Base-by-base conservation (phyloP, 2,113 vertebrate species). In the Arvicanthis niloticus region DNA sequence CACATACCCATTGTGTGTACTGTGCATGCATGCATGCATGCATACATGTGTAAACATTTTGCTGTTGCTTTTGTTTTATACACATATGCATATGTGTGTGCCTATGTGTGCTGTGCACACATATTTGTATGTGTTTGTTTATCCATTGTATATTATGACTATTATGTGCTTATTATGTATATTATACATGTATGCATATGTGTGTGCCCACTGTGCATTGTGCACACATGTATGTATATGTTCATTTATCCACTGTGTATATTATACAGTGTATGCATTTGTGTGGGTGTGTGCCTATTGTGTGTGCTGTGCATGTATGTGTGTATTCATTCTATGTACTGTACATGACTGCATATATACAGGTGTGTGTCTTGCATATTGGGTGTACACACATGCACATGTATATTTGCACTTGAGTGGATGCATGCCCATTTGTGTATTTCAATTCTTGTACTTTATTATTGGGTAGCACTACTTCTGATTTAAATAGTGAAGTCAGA, bases 41-140 rank as follows among this genome's bases (percentile, higher is more conserved):
- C n/a, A n/a, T n/a, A n/a, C 62, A 67, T 21, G 37, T 45, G 29
- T 88, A 34, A 16, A 40, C 16, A 53, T 60, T 29, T n/a, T 16
- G 1, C 3, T 4, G 19, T 22, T 68, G 84, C 1, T n/a, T n/a
- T 34, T 11, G 2, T 10, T 9, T 2, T 29, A 1, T 42, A 16
- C 37, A 51, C 13, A 2, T 6, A 21, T n/a, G 17, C 1, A 12
- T 26, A 29, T 37, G 45, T 77, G 42, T 73, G 40, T 7, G 1
- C 17, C 1, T 1, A 45, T 42, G 58, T 84, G 24, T 84, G 16
- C 8, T 65, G 29, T 45, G 60, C 16, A 85, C 2, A 29, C 21
- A 16, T 5, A 3, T 62, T 62, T 62, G n/a, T 84, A 17, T 65
- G 8, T n/a, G 7, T 31, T 65, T 4, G 31, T 24, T 82, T 65